Percentiles rank a stretch among this genome's conserved stretches.
Evolutionary conservation across 1,140 invertebrate genomes (phyloP).

Genomic region (Neotoxoptera formosana): DNA sequence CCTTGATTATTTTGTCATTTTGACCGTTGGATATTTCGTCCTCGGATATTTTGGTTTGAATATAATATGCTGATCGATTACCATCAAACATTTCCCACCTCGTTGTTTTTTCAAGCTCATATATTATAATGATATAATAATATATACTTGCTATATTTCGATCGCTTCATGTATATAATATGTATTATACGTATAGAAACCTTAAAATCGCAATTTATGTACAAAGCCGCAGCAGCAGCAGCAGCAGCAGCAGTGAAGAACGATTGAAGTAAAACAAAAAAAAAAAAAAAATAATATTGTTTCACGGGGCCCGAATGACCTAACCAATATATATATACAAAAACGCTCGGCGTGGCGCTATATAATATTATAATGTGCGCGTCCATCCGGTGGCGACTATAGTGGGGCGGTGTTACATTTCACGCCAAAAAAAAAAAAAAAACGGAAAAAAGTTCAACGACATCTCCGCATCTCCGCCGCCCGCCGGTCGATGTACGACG

Average conservation of each 20-base stretch:
- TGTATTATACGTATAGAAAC: too few species aligned
- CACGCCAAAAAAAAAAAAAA: slow-evolving; percentile 36
- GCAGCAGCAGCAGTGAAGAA: not conserved
- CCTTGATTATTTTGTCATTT: too few species aligned
- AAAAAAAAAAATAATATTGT: not conserved
- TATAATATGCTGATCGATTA: too few species aligned
- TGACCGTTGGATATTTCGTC: too few species aligned
- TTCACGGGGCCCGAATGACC: not conserved
- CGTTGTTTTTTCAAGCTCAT: too few species aligned
- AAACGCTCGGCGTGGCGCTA: not conserved
- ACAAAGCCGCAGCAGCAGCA: too few species aligned
- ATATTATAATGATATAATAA: too few species aligned
- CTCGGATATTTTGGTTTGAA: too few species aligned
- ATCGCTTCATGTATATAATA: not conserved
- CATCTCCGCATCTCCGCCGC: not conserved
- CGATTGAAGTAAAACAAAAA: not conserved
- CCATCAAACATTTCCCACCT: not conserved
- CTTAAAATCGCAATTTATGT: not conserved
- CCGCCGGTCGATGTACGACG: not conserved
- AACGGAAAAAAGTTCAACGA: slow-evolving; percentile 32
- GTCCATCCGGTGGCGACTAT: not conserved
- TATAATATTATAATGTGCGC: not conserved
- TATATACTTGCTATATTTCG: not conserved
- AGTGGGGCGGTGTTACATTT: slow-evolving; percentile 37
- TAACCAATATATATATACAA: not conserved